These are phyloP conservation scores for Protobothrops flavoviridis DNA, from an alignment of 2,113 vertebrate species.

Conservation along the genomic window DNA sequence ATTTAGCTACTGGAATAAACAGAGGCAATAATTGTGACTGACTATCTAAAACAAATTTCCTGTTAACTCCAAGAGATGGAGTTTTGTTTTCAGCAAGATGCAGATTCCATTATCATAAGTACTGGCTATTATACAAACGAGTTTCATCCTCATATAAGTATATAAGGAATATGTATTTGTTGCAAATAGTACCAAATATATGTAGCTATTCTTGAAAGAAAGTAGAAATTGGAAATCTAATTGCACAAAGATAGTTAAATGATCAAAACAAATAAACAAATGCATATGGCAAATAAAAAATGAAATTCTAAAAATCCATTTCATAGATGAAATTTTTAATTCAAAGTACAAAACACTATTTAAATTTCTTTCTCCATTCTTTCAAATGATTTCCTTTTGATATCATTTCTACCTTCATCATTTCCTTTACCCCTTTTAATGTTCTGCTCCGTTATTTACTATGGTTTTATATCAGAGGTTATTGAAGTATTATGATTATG, in stretches of 20 bases:
- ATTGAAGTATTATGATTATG: not conserved
- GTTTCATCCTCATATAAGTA: not conserved
- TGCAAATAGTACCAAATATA: not conserved
- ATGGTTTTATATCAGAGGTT: not conserved
- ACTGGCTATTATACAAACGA: not conserved
- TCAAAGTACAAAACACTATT: not conserved
- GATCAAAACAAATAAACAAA: conserved; percentile 19
- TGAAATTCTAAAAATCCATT: conserved; percentile 5
- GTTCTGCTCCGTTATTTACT: not conserved
- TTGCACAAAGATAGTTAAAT: conserved; percentile 42
- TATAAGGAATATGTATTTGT: not conserved
- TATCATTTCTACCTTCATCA: conserved; percentile 13
- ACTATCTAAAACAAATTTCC: not conserved
- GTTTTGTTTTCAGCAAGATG: not conserved
- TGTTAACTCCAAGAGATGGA: not conserved
- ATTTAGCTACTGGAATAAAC: not conserved
- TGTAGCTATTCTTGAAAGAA: not conserved
- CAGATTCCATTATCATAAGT: not conserved
- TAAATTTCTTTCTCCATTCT: not conserved
- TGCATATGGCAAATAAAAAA: conserved; percentile 35
- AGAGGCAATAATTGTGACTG: not conserved
- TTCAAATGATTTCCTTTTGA: not conserved
- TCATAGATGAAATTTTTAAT: not conserved
- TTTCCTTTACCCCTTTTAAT: not conserved
- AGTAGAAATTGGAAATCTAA: not conserved